phyloP scores from a whole-genome alignment of 2,797 vertebrate genomes.

The Strix occidentalis region DNA sequence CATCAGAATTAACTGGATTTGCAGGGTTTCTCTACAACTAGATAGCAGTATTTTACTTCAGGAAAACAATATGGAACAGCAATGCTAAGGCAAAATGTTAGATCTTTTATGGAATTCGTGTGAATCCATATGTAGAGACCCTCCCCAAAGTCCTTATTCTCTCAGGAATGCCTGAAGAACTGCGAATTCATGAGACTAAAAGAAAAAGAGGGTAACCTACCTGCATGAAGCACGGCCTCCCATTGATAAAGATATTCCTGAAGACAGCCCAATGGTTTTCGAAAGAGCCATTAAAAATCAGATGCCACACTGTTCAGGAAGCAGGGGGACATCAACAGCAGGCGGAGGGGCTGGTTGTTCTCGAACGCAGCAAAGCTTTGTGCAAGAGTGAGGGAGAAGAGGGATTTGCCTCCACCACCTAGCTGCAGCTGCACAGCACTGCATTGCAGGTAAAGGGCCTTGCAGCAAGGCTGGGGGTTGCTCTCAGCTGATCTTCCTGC shows the following conservation, averaged over 20 bases:
- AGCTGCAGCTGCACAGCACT: slow-evolving; percentile 83
- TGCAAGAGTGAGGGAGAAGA: slow-evolving; percentile 42
- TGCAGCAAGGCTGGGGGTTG: slow-evolving; percentile 46
- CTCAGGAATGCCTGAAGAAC: not conserved
- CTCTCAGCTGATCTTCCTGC: slow-evolving; percentile 45
- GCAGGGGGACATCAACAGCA: slow-evolving; percentile 48
- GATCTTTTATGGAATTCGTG: fast-evolving
- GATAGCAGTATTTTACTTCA: not conserved
- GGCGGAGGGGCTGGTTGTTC: slow-evolving; percentile 32
- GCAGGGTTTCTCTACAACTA: not conserved
- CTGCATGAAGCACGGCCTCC: slow-evolving; percentile 77
- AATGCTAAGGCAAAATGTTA: not conserved
- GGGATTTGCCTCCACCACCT: slow-evolving; percentile 74
- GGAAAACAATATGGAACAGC: not conserved
- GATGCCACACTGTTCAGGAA: not conserved
- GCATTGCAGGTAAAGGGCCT: slow-evolving; percentile 88
- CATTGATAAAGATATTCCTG: slow-evolving; percentile 54
- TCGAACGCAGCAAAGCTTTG: slow-evolving; percentile 49
- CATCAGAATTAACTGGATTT: not conserved
- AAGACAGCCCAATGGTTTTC: slow-evolving; percentile 49
- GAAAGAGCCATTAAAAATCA: slow-evolving; percentile 71
- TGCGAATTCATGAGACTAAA: not conserved
- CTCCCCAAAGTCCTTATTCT: not conserved
- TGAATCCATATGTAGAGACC: not conserved
- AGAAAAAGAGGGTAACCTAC: slow-evolving; percentile 28